phyloP scores from a whole-genome alignment of 2,113 vertebrate species.

The Zosterops pallidus region DNA sequence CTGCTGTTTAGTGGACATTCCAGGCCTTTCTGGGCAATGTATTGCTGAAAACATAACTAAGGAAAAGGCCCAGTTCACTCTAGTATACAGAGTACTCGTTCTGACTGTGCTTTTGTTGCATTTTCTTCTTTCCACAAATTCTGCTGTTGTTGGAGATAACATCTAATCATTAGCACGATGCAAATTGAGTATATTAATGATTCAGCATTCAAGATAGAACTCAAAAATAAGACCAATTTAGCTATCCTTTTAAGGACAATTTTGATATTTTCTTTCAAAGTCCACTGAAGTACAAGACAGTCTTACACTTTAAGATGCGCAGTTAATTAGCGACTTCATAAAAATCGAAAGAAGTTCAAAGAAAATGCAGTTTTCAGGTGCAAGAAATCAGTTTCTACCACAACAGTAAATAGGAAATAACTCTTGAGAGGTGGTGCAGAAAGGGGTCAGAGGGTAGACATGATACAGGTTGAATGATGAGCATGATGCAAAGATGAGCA shows the following conservation, averaged over 20 bases:
- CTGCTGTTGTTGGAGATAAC: fast-evolving
- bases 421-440: neutral
- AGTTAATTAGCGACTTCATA: neutral
- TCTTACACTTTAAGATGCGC: neutral
- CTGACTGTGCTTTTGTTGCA: neutral
- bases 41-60: neutral
- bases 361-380: neutral
- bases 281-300: neutral
- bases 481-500: neutral
- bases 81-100: neutral
- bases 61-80: neutral
- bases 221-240: no score
- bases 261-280: neutral
- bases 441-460: neutral
- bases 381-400: neutral
- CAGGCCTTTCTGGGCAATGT: neutral
- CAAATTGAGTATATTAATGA: neutral
- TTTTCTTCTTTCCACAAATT: neutral
- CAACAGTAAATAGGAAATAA: neutral
- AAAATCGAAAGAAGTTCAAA: neutral
- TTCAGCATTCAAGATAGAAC: neutral
- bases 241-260: neutral
- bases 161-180: neutral
- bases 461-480: neutral
- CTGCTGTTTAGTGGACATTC: neutral